These are phyloP conservation scores for Ypsolopha sequella DNA, from an alignment of 2,888 invertebrate genomes.

Conservation along the genomic window DNA sequence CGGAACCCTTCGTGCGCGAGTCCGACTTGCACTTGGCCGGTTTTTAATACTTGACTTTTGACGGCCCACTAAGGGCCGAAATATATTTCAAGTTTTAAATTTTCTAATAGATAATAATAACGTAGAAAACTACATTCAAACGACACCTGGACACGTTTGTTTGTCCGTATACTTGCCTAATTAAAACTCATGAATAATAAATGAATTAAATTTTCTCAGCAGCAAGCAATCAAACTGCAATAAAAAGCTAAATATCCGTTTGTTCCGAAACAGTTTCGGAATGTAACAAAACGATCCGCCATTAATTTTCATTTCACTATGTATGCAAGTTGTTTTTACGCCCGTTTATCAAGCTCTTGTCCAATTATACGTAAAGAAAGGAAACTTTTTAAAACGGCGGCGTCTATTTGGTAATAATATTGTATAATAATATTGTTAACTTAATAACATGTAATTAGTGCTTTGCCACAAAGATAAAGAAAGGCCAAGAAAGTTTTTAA, in stretches of 20 bases:
- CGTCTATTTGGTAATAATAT: slow-evolving; percentile 53
- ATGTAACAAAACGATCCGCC: slow-evolving; percentile 34
- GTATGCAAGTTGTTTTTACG: slow-evolving; percentile 35
- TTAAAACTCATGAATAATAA: slow-evolving; percentile 44
- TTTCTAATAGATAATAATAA: no score
- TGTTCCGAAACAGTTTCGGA: slow-evolving; percentile 29
- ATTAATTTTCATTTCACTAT: slow-evolving; percentile 37
- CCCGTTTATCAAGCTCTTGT: slow-evolving; percentile 33
- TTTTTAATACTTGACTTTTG: no score
- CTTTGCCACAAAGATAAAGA: slow-evolving; percentile 57
- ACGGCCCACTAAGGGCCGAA: no score
- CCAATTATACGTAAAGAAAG: slow-evolving; percentile 27
- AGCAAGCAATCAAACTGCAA: slow-evolving; percentile 36
- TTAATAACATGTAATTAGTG: slow-evolving; percentile 65
- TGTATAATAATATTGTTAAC: slow-evolving; percentile 44
- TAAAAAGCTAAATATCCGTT: slow-evolving; percentile 33
- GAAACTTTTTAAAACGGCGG: slow-evolving; percentile 22
- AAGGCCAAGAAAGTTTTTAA: slow-evolving; percentile 59
- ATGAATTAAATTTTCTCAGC: slow-evolving; percentile 33
- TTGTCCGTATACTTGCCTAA: slow-evolving; percentile 15
- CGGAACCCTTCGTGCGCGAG: no score
- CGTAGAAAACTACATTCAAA: slow-evolving; percentile 12
- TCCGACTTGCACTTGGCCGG: no score
- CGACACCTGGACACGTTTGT: slow-evolving; percentile 31
- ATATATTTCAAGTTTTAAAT: no score